Base-by-base conservation (phyloP, 2,113 vertebrate genomes). In the Stictonetta naevosa region DNA sequence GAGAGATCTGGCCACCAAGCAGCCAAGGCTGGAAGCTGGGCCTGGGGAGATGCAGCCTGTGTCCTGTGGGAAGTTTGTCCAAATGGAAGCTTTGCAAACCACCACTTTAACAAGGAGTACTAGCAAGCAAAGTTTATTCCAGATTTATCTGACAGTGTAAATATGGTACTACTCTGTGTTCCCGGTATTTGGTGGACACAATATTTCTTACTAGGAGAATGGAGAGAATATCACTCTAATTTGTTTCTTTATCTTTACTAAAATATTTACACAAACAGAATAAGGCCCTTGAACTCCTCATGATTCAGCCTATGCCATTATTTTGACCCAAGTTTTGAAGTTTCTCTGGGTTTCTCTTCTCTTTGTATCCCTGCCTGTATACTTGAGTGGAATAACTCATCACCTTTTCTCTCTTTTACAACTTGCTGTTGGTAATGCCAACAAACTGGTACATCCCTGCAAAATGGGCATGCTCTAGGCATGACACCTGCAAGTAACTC, bases 401-500 rank as follows among this genome's bases (percentile, higher is more conserved):
- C 31, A 48, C 21, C 18, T 66, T 69, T 62, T 56, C 28, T 53
- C 9, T 58, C 55, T 67, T 26, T 22, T 28, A 26, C 21, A 23
- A 20, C 4, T 13, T 17, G 38, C 29, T 53, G 34, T 11, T 8
- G 7, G 34, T 40, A 72, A 29, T 44, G 53, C 50, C 86, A 93
- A 55, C 33, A 66, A 75, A 15, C 28, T 23, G 50, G 23, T 71
- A 44, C 50, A 31, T 84, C 81, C 81, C 53, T 74, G 38, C 67
- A 88, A 75, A 94, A 64, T 0, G 10, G 40, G 33, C 5, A 11
- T 83, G 71, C 92, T 75, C 48, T 15, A 72, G 86, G 77, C 87
- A 40, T 48, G 22, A 21, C 72, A 88, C 67, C 58, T 92, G 60
- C 53, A 26, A 73, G 76, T 94, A 95, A 91, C 46, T 82, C 71